Conservation (phyloP, 2,888 invertebrate genomes). For the Mechanitis messenoides region DNA sequence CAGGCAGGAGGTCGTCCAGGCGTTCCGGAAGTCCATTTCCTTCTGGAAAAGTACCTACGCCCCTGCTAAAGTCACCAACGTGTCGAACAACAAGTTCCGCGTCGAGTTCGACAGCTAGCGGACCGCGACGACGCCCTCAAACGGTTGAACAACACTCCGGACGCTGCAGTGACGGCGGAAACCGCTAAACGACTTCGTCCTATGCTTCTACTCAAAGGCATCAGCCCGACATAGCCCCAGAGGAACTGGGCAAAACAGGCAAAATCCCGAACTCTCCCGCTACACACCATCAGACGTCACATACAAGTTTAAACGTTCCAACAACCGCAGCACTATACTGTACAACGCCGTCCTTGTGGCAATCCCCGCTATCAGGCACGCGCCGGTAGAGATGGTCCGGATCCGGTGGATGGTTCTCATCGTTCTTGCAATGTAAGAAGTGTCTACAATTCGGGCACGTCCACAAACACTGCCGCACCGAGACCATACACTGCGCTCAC, state of each 20-base stretch:
- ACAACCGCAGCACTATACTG: conserved; percentile 11
- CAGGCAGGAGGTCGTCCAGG: no score
- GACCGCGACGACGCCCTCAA: conserved; percentile 7
- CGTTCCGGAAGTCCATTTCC: no score
- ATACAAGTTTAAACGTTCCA: neutral
- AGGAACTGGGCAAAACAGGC: conserved; percentile 2
- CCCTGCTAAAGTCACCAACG: no score
- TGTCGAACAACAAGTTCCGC: no score
- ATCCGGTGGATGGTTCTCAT: conserved; percentile 3
- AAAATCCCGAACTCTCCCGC: conserved; percentile 3
- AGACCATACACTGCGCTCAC: neutral
- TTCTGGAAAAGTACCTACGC: no score
- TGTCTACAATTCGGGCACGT: conserved; percentile 17
- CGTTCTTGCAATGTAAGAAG: conserved; percentile 14
- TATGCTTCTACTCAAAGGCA: conserved; percentile 8
- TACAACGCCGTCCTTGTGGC: conserved; percentile 3
- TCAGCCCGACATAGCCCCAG: conserved; percentile 2
- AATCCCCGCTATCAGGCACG: neutral
- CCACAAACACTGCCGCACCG: neutral
- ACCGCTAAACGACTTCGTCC: conserved; percentile 1
- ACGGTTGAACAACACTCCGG: neutral
- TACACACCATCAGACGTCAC: neutral
- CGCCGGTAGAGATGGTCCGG: neutral
- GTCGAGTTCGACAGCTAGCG: neutral
- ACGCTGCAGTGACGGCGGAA: conserved; percentile 2